phyloP scores from a whole-genome alignment of 2,113 vertebrate genomes.

The Mirounga angustirostris region DNA sequence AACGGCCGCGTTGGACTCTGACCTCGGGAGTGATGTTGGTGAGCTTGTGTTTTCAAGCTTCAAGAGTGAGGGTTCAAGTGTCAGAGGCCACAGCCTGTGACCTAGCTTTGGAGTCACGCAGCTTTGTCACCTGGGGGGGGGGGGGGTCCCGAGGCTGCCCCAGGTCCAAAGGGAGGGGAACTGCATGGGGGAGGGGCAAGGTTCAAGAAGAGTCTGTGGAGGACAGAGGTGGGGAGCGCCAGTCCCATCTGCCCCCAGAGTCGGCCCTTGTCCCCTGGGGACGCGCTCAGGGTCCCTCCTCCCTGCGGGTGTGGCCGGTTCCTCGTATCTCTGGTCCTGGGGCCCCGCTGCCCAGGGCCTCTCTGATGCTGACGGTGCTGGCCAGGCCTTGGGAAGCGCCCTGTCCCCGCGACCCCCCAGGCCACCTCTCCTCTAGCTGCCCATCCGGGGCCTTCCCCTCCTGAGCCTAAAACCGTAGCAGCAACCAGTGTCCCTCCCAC shows the following conservation, averaged over 20 bases:
- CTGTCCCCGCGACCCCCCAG: fast-evolving
- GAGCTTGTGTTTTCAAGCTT: background rate
- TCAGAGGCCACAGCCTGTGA: background rate
- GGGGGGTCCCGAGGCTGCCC: background rate
- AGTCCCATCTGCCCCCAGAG: background rate
- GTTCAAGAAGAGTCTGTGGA: background rate
- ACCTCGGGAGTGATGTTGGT: background rate
- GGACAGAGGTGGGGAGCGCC: background rate
- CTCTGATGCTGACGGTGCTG: fast-evolving
- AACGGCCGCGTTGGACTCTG: background rate
- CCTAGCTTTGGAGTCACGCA: background rate
- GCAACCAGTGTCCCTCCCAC: background rate
- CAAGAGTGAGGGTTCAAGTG: too few relatives aligned
- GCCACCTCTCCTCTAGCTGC: background rate
- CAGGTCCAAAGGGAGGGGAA: too few relatives aligned
- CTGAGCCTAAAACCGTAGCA: background rate
- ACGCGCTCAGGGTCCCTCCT: background rate
- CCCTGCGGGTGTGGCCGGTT: background rate
- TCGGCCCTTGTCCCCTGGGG: background rate
- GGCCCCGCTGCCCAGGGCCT: too few relatives aligned
- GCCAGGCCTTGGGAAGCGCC: background rate
- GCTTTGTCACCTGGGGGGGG: background rate
- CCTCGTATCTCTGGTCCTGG: background rate
- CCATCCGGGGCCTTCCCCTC: background rate
- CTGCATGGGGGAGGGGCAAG: background rate